These are phyloP conservation scores for Leptoteleia sp. DNA, from an alignment of 1,140 invertebrate species.

Conservation along the genomic window DNA sequence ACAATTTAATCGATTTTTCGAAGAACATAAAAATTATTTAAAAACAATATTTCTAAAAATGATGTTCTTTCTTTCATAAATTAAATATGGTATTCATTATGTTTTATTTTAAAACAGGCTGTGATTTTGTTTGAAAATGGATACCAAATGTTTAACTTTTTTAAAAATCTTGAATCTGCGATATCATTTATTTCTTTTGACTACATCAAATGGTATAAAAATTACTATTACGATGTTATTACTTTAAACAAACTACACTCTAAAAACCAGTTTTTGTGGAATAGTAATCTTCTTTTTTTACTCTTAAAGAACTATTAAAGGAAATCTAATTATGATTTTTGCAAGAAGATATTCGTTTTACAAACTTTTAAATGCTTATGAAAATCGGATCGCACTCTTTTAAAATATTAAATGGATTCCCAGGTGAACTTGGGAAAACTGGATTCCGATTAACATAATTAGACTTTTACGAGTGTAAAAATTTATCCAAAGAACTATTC, in stretches of 20 bases:
- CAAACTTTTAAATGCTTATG: no score
- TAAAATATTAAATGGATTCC: no score
- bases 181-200: background rate
- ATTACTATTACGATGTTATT: constrained; percentile 7
- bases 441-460: no score
- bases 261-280: background rate
- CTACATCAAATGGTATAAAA: constrained; percentile 18
- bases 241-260: constrained; percentile 12
- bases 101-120: constrained; percentile 39
- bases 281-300: no score
- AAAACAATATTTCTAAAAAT: background rate
- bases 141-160: constrained; percentile 7
- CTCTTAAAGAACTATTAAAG: no score
- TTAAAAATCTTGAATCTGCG: no score
- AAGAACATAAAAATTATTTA: background rate
- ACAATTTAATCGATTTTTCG: constrained; percentile 13
- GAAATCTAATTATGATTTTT: no score
- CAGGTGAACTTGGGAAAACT: no score
- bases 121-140: constrained; percentile 43
- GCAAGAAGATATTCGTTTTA: no score
- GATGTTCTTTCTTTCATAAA: background rate
- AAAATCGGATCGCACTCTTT: no score
- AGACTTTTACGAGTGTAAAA: no score
- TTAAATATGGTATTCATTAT: constrained; percentile 16
- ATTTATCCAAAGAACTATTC: no score